Base-by-base conservation (phyloP, 1,140 invertebrate species). In the Cryptotermes secundus region DNA sequence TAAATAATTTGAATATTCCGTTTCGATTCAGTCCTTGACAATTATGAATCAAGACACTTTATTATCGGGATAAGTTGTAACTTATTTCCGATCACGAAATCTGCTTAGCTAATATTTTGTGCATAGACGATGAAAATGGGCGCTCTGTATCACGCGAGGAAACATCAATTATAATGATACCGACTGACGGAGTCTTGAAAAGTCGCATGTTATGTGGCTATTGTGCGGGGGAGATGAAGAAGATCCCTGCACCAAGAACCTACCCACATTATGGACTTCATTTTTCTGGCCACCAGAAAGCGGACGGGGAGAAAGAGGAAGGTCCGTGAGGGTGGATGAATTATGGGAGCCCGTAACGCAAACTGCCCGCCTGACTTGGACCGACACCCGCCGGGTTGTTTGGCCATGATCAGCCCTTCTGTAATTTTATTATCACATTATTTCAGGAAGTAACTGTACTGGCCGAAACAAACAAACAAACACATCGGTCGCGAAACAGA, bases 121-220 rank as follows among this genome's bases (percentile, higher is more conserved):
- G 59, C n/a, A 9, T 16, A n/a, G 26, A 72, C 3, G 31, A n/a
- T 72, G 26, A 31, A 26, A 72, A 31, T 72, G 31, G 0, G 9
- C 19, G 4, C 14, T 72, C 7, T 31, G 59, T 31, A 72, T 31
- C 59, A 16, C 31, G 4, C 9, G 7, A 72, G 26, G 26, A 6
- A n/a, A 6, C 19, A 72, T 31, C 7, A 72, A 72, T 72, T 31
- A 14, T n/a, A 26, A 31, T 72, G n/a, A 31, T 72, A n/a, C 14
- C 26, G 26, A 72, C 26, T 72, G 59, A 72, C 16, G 26, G n/a
- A 0, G 26, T 72, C 59, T 14, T 10, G 59, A 72, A 72, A 72
- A 72, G 59, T 72, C 59, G 59, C 59, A 72, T 72, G 59, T 72
- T 72, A 72, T 31, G 14, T 72, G 59, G 59, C 59, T 72, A 72